A percentile compares a stretch with the other conserved stretches of the same genome.
phyloP scores from a whole-genome alignment of 2,888 invertebrate genomes.

The Aspidiotus rigidus region DNA sequence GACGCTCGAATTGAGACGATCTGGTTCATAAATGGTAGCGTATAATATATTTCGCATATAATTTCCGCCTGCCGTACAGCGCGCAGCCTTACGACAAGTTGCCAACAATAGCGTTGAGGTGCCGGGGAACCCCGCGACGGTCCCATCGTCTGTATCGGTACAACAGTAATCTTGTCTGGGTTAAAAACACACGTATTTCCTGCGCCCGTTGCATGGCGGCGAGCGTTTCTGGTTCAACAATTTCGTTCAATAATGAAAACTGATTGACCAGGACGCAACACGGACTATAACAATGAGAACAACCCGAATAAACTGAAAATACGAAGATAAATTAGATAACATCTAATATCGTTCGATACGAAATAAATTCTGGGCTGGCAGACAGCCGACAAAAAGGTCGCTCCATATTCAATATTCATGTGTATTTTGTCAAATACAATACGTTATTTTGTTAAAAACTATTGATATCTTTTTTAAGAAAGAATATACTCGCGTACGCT shows the following conservation, averaged over 20 bases:
- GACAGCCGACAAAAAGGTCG: slow-evolving; percentile 24
- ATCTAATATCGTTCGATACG: slow-evolving; percentile 27
- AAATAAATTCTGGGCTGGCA: slow-evolving; percentile 24
- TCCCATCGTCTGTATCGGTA: no score
- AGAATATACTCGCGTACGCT: neutral
- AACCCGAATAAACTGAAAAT: slow-evolving; percentile 24
- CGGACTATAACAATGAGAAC: slow-evolving; percentile 27
- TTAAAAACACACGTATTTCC: neutral
- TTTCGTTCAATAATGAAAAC: slow-evolving; percentile 29
- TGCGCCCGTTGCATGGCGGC: slow-evolving; percentile 2
- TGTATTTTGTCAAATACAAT: slow-evolving; percentile 32
- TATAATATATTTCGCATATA: no score
- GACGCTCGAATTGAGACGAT: no score
- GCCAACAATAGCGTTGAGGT: no score
- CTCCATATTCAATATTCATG: slow-evolving; percentile 28
- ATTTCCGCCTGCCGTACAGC: no score
- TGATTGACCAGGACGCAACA: slow-evolving; percentile 30
- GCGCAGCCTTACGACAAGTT: no score
- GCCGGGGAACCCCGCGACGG: no score
- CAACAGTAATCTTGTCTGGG: no score
- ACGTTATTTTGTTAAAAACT: slow-evolving; percentile 26
- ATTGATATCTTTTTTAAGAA: slow-evolving; percentile 27
- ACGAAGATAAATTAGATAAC: slow-evolving; percentile 33
- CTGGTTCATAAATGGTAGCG: no score
- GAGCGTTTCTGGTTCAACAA: slow-evolving; percentile 23